Evolutionary conservation across 2,888 invertebrate genomes (phyloP), one percentile per base, ranked within the genome.

Genomic region (Diadegma fenestrale): DNA sequence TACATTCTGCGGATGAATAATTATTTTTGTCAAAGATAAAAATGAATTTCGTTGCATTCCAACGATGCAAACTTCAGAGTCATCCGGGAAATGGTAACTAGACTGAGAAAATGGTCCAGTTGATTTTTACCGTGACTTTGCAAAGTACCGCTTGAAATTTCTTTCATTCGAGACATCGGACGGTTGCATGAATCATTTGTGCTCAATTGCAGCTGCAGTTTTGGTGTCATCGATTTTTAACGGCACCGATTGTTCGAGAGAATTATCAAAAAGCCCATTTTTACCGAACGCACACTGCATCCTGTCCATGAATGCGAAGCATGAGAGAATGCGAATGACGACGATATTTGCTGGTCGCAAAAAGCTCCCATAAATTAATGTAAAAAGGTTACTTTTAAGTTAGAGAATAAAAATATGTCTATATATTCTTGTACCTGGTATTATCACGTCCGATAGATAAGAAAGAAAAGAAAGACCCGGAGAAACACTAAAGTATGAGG

Each of bases 251-350:
- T 26, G 26, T 58, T 58, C 14, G 30, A 54, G 1, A n/a, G 12
- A 54, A 54, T 0, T 45, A 73, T 45, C 19, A 2, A 64, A 41
- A 64, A 5, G 26, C 41, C 41, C 17, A 48, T 58, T 22, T 76
- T 17, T 10, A 63, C 37, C 19, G 61, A 48, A 71, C 33, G 26
- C 45, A 86, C 88, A 84, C 84, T 71, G 75, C 82, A 82, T 75
- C 72, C 51, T 86, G 83, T 85, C 83, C 86, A 86, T 82, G 54
- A 80, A 82, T 84, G 82, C 68, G 86, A 83, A 82, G 87, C 87
- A 87, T 87, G 87, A 80, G 68, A 78, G 87, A 87, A 87, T 87
- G 87, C 69, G 85, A 87, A 86, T 85, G 85, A 51, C 78, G 83
- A 79, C 79, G 85, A 37, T 37, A 37, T 84, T 87, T 86, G 71